Conservation (phyloP, 2,113 vertebrate species). For the Apus apus region DNA sequence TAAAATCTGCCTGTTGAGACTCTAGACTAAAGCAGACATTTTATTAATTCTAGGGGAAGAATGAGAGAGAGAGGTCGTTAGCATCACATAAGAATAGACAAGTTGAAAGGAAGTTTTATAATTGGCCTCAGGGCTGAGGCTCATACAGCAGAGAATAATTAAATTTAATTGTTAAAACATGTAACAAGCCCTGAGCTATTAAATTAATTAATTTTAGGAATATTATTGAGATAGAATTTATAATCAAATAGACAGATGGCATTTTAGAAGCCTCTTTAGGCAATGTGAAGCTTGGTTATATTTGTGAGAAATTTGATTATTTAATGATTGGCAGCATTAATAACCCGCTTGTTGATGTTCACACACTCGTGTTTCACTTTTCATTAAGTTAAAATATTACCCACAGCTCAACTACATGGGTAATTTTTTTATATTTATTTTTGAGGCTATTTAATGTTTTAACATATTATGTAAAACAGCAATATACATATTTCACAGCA, state of each 20-base stretch:
- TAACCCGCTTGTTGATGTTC: background rate
- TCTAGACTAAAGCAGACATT: background rate
- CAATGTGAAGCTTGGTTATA: background rate
- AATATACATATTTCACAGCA: background rate
- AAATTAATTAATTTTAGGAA: slow-evolving; percentile 20
- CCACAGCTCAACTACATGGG: background rate
- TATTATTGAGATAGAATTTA: slow-evolving; percentile 7
- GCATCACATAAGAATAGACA: background rate
- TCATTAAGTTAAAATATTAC: background rate
- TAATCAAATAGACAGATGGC: background rate
- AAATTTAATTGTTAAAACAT: slow-evolving; percentile 19
- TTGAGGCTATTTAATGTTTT: background rate
- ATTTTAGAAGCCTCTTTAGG: slow-evolving; percentile 1
- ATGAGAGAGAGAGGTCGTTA: background rate
- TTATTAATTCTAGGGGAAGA: background rate
- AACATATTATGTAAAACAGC: background rate
- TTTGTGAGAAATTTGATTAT: background rate
- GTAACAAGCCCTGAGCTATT: background rate
- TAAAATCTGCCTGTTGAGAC: background rate
- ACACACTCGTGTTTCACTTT: background rate
- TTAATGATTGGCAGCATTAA: background rate
- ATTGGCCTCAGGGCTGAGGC: background rate
- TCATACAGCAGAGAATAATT: background rate
- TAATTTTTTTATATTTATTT: background rate
- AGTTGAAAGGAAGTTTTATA: background rate